Evolutionary conservation across 2,113 vertebrate genomes (phyloP).

Genomic region (Gnathonemus longibarbis): DNA sequence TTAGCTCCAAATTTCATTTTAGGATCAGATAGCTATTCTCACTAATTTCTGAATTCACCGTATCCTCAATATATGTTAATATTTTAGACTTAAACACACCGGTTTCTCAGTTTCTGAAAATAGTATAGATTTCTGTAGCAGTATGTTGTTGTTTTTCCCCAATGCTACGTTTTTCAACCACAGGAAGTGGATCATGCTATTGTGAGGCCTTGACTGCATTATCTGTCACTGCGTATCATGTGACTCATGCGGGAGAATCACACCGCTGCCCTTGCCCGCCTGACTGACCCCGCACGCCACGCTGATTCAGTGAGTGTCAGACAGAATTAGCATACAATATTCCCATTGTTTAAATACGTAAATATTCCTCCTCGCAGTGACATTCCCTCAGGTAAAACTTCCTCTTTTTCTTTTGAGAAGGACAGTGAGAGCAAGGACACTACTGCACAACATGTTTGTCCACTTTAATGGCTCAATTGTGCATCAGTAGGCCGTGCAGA

Average conservation of each 20-base stretch:
- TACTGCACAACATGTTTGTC: background rate
- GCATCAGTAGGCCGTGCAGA: background rate
- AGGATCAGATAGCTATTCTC: background rate
- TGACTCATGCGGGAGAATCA: slow-evolving; percentile 1
- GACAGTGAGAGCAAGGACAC: background rate
- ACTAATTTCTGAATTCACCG: background rate
- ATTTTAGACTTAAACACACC: background rate
- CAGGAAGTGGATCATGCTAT: background rate
- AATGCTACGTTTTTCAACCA: background rate
- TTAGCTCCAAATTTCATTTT: background rate
- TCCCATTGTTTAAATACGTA: slow-evolving; percentile 20
- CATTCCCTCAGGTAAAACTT: slow-evolving; percentile 11
- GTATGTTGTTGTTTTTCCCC: background rate
- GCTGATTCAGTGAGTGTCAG: slow-evolving; percentile 22
- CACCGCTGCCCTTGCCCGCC: background rate
- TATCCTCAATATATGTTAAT: background rate
- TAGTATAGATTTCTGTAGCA: background rate
- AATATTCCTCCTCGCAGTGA: slow-evolving; percentile 11
- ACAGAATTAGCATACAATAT: slow-evolving; percentile 21
- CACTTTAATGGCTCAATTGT: background rate
- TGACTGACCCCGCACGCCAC: background rate
- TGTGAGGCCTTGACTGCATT: background rate
- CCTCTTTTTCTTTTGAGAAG: slow-evolving; percentile 7
- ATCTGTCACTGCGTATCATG: background rate
- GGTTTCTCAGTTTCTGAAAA: background rate